phyloP scores from a whole-genome alignment of 2,888 invertebrate species.

The Amphimallon solstitiale region DNA sequence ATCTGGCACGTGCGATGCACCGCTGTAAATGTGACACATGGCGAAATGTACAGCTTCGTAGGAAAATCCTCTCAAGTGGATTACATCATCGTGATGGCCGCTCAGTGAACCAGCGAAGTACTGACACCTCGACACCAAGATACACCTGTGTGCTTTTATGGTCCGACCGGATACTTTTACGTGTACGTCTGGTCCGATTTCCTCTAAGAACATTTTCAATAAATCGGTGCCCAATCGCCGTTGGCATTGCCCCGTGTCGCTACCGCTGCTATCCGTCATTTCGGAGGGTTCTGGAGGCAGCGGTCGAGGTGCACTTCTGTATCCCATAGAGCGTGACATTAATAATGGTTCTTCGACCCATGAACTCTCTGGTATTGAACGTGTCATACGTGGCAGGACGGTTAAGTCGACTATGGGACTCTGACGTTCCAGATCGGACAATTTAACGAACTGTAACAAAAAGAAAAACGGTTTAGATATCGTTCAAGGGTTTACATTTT shows the following conservation, averaged over 20 bases:
- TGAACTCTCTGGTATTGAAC: conserved; percentile 75
- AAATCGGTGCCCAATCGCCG: conserved; percentile 84
- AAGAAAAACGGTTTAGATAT: conserved; percentile 50
- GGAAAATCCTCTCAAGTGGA: conserved; percentile 68
- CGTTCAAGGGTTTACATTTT: background rate
- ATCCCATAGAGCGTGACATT: conserved; percentile 72
- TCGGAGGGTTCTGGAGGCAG: conserved; percentile 58
- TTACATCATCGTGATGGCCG: conserved; percentile 72
- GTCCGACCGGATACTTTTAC: conserved; percentile 76
- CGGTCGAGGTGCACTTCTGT: conserved; percentile 59
- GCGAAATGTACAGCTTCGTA: conserved; percentile 90
- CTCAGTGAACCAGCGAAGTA: conserved; percentile 93
- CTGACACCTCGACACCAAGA: conserved; percentile 89
- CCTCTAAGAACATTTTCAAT: conserved; percentile 89
- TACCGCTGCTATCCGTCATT: conserved; percentile 52
- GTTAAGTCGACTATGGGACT: conserved; percentile 65
- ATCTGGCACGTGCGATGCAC: conserved; percentile 88
- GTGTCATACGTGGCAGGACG: conserved; percentile 70
- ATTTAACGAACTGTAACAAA: conserved; percentile 69
- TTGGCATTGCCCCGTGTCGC: conserved; percentile 42
- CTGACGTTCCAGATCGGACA: conserved; percentile 82
- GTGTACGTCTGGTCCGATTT: conserved; percentile 90
- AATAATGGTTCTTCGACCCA: conserved; percentile 72
- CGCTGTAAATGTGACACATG: conserved; percentile 93
- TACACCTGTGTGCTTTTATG: conserved; percentile 91